Percentiles rank a stretch among this genome's conserved stretches.
Conservation (phyloP, 2,797 vertebrate species). For the Caiman crocodilus region DNA sequence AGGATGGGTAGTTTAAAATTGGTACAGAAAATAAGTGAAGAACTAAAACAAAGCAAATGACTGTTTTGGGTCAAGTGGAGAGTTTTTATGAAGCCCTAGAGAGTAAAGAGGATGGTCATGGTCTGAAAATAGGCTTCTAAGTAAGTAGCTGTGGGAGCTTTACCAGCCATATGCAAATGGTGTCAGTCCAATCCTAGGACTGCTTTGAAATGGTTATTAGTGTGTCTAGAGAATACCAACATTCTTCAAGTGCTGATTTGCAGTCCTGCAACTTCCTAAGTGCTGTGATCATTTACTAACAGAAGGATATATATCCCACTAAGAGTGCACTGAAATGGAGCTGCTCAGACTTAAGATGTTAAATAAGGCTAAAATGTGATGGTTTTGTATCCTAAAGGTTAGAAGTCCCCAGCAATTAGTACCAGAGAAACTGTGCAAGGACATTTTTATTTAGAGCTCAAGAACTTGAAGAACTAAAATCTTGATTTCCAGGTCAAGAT, state of each 20-base stretch:
- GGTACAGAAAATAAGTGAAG: conserved; percentile 6
- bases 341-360: not conserved
- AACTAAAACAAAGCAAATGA: not conserved
- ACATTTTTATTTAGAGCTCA: not conserved
- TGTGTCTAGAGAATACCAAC: not conserved
- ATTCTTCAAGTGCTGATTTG: not conserved
- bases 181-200: not conserved
- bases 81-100: not conserved
- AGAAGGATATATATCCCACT: not conserved
- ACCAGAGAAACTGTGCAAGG: not conserved
- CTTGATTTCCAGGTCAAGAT: not conserved
- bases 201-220: not conserved
- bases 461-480: not conserved
- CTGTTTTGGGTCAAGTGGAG: not conserved
- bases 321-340: not conserved
- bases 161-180: not conserved
- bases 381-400: not conserved
- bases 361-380: not conserved
- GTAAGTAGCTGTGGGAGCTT: not conserved
- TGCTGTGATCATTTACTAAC: not conserved
- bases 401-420: not conserved
- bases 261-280: not conserved
- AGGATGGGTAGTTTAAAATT: not conserved
- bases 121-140: not conserved
- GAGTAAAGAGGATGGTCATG: not conserved